Base-by-base conservation (phyloP, 2,797 vertebrate genomes). In the Brachymystax lenok region DNA sequence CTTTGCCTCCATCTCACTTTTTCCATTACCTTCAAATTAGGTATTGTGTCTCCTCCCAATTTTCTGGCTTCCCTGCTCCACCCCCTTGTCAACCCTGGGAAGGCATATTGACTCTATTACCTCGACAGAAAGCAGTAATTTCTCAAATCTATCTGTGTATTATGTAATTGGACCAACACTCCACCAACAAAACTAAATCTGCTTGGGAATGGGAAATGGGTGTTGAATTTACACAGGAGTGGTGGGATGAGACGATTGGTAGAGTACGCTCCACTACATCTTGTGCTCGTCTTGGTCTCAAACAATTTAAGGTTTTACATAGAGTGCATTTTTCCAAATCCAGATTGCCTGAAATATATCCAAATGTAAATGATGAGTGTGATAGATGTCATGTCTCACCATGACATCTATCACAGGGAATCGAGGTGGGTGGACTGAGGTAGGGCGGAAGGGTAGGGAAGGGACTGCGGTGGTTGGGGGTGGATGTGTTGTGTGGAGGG, bases 1-100 rank as follows among this genome's bases (percentile, higher is more conserved):
- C 33, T 35, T 35, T 35, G 33, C 6, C 33, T 35, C 33, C 33
- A 35, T 35, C 33, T 35, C 33, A 35, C 33, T 35, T 35, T 35
- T 35, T 7, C 33, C 6, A 1, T 35, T 35, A 35, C 33, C 33
- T 35, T 35, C 33, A 35, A 35, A 35, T 35, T 1, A 35, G 33
- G 33, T 6, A 35, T 35, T 35, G 6, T 35, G 33, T 35, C 33
- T 35, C 33, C 33, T 35, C 33, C 33, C 33, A 35, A 30, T 69
- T 76, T 3, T 63, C 63, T 27, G 73, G 35, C 56, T 76, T 80
- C 12, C 78, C 52, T 16, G 69, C 63, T 69, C 0, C 63, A 71
- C 50, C 81, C 54, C 54, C 54, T 4, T 16, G 56, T 1, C 76
- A 74, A 6, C 12, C 0, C 0, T 79, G 77, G 66, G 61, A 79